Conservation (phyloP, 1,140 invertebrate genomes). For the Tetraneura akinire region DNA sequence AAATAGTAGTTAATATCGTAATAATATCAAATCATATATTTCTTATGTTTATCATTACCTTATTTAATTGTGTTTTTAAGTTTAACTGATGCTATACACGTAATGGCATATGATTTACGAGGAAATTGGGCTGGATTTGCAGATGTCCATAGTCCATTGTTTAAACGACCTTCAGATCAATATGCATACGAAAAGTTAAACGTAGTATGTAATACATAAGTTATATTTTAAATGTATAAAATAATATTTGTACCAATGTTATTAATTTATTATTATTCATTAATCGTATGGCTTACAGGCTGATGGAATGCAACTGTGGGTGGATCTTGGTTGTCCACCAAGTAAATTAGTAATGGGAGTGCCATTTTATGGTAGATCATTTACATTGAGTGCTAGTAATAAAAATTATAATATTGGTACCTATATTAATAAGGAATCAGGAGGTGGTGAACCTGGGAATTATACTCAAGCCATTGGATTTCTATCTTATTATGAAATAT, state of each 20-base stretch:
- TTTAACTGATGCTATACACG: slow-evolving; percentile 76
- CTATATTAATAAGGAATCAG: slow-evolving; percentile 71
- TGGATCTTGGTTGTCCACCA: slow-evolving; percentile 79
- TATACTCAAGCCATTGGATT: slow-evolving; percentile 85
- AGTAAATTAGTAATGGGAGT: slow-evolving; percentile 81
- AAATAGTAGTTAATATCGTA: not conserved
- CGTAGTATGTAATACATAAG: slow-evolving; percentile 67
- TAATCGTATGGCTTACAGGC: slow-evolving; percentile 63
- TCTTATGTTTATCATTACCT: too few species aligned
- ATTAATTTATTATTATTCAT: too few species aligned
- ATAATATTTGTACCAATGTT: not conserved
- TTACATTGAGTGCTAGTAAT: slow-evolving; percentile 67
- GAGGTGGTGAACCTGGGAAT: slow-evolving; percentile 78
- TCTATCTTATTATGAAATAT: slow-evolving; percentile 72
- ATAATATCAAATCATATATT: not conserved
- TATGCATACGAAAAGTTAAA: slow-evolving; percentile 86
- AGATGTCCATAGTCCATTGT: slow-evolving; percentile 82
- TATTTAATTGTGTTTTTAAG: slow-evolving; percentile 52
- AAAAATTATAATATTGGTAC: slow-evolving; percentile 79
- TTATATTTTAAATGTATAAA: not conserved
- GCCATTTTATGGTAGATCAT: slow-evolving; percentile 63
- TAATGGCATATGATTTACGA: slow-evolving; percentile 88
- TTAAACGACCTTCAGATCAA: slow-evolving; percentile 80
- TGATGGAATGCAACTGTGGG: slow-evolving; percentile 82
- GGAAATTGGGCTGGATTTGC: slow-evolving; percentile 91